phyloP scores from a whole-genome alignment of 2,113 vertebrate species.

The human region DNA sequence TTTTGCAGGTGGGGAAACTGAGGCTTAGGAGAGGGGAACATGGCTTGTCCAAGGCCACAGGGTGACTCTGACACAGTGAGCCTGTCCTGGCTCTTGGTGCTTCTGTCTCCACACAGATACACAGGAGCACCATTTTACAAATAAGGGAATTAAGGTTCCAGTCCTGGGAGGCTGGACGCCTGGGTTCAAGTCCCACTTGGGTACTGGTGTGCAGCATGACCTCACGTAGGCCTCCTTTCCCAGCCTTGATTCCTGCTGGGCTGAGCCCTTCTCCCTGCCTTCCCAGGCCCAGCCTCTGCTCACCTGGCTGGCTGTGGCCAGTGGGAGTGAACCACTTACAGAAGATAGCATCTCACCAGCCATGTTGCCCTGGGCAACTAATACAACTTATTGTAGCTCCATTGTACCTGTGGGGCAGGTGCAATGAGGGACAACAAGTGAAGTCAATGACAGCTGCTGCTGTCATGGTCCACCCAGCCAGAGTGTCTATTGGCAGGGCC shows the following conservation, averaged over 20 bases:
- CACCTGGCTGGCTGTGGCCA: constrained; percentile 83
- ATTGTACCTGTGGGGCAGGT: accelerated
- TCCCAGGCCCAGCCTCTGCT: not conserved
- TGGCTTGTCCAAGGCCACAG: not conserved
- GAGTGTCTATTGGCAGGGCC: not conserved
- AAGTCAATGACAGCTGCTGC: not conserved
- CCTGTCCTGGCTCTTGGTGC: not conserved
- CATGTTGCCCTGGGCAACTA: not conserved
- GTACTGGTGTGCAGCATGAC: accelerated
- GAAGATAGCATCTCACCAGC: constrained; percentile 64
- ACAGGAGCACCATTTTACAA: not conserved
- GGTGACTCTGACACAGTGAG: not conserved
- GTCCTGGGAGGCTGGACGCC: not conserved
- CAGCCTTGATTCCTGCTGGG: not conserved
- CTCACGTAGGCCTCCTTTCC: accelerated
- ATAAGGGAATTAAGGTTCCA: not conserved
- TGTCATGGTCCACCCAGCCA: not conserved
- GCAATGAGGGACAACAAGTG: too few relatives aligned
- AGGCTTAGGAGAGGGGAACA: accelerated
- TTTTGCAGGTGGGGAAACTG: not conserved
- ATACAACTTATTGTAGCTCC: not conserved
- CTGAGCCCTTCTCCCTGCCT: not conserved
- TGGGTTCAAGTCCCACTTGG: not conserved
- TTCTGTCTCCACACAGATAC: not conserved
- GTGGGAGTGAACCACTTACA: constrained; percentile 83